Conservation (phyloP, 2,797 vertebrate species). For the Clarias platycephalus region DNA sequence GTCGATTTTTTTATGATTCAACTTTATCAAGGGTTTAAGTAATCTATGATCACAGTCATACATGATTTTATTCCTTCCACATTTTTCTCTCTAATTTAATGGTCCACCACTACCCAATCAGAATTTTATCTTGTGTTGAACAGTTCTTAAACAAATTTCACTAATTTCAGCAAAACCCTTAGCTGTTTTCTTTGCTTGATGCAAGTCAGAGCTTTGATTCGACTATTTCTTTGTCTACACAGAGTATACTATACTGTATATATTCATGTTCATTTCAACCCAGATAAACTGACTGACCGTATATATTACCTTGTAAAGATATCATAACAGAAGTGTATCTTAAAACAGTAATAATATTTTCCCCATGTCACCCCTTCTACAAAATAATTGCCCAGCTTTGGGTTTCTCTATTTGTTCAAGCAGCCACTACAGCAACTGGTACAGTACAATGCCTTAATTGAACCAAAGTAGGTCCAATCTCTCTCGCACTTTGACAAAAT, state of each 20-base stretch:
- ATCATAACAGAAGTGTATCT: not conserved
- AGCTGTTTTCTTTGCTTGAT: no score
- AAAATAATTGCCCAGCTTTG: slow-evolving; percentile 11
- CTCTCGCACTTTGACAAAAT: not conserved
- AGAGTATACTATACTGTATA: not conserved
- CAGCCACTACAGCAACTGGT: not conserved
- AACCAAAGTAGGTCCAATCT: not conserved
- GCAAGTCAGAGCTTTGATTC: no score
- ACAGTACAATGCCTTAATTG: not conserved
- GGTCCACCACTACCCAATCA: no score
- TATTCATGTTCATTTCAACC: not conserved
- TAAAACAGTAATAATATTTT: not conserved
- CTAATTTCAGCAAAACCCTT: no score
- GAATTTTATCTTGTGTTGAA: no score
- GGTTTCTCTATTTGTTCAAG: slow-evolving; percentile 13
- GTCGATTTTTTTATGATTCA: no score
- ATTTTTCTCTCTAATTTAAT: no score
- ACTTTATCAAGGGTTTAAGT: no score
- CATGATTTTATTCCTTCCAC: no score
- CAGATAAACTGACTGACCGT: not conserved
- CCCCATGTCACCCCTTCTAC: not conserved
- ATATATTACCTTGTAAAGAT: not conserved
- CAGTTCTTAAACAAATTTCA: no score
- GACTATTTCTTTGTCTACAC: not conserved
- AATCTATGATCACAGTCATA: no score